Base-by-base conservation (phyloP, 2,797 vertebrate species). In the Moxostoma hubbsi region DNA sequence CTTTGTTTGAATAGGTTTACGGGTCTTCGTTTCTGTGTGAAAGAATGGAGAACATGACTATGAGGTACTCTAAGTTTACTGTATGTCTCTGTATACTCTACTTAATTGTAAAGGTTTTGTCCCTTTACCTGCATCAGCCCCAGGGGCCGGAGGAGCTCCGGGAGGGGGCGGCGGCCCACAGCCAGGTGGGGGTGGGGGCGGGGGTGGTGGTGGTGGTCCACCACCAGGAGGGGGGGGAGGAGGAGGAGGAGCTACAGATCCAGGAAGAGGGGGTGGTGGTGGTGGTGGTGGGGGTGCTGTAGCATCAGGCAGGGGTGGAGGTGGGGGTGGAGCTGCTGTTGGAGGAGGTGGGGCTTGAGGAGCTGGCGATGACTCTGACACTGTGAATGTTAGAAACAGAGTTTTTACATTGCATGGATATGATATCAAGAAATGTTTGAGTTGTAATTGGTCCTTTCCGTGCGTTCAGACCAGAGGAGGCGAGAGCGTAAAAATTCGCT, bases 1-100 rank as follows among this genome's bases (percentile, higher is more conserved):
- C 91, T 98, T 99, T 74, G 97, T 97, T 90, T 98, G 94, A 85
- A 99, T 97, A 0, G 95, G 81, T 83, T 98, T 96, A 88, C 96
- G 98, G 82, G 88, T 81, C 87, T 92, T 93, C 1, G 77, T 10
- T 49, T 71, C 90, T 92, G 67, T 63, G 36, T 12, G 6, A 65
- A 62, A 47, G 24, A 7, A 55, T 7, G 3, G 2, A 24, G 11
- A 68, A 75, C 4, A 46, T 55, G 11, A 10, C 10, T n/a, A 57
- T 47, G 2, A 6, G 11, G n/a, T 72, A 9, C 49, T 12, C 4
- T 15, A 5, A 43, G 58, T 11, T 18, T 6, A 45, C 10, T 76
- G 53, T 7, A 10, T 54, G 54, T 16, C 6, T 18, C 2, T 24
- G 24, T 24, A 5, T 12, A 7, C 24, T 58, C 8, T n/a, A 5